phyloP scores from a whole-genome alignment of 2,113 vertebrate genomes.

The Cryptomyrus ogoouensis region DNA sequence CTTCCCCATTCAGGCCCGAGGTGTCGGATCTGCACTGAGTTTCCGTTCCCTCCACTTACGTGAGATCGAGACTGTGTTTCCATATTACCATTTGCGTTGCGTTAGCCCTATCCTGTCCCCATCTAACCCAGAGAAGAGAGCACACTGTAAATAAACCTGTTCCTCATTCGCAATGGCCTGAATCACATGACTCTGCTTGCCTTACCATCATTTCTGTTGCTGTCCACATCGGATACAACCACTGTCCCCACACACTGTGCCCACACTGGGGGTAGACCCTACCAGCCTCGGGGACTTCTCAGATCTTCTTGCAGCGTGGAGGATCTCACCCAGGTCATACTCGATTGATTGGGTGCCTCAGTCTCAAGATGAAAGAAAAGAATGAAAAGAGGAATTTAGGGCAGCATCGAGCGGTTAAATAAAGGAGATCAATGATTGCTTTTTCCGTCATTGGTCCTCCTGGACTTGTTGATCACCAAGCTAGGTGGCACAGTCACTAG shows the following conservation, averaged over 20 bases:
- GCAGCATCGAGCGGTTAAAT: neutral
- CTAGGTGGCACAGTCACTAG: neutral
- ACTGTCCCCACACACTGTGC: neutral
- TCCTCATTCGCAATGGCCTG: neutral
- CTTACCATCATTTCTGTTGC: neutral
- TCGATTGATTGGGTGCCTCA: neutral
- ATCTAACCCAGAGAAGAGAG: neutral
- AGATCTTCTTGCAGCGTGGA: neutral
- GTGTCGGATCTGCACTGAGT: neutral
- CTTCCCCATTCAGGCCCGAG: neutral
- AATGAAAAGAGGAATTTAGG: neutral
- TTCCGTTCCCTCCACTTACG: neutral
- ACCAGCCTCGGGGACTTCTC: neutral
- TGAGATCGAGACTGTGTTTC: neutral
- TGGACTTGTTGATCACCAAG: neutral
- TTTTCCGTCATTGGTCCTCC: neutral
- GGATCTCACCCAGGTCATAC: neutral
- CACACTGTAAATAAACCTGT: neutral
- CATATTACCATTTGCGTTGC: neutral
- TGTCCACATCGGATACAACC: neutral
- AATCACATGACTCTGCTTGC: neutral
- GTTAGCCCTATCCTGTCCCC: neutral
- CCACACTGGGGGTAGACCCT: neutral
- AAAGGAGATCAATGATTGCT: neutral
- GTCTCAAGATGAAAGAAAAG: neutral